Percentiles rank a stretch among this genome's conserved stretches.
phyloP scores from a whole-genome alignment of 1,140 invertebrate genomes.

The Chelonus insularis region DNA sequence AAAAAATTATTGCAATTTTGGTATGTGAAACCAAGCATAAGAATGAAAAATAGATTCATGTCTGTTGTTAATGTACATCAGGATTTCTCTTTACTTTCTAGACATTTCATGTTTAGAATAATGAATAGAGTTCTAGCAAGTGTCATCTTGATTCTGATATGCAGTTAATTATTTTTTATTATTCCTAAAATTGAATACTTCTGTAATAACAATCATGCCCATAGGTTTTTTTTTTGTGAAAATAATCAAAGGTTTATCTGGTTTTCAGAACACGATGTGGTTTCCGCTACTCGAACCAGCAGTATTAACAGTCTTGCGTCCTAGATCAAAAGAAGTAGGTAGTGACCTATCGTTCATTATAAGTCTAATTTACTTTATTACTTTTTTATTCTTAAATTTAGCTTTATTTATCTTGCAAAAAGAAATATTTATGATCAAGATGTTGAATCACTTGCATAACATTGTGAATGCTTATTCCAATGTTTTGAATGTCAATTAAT shows the following conservation, averaged over 20 bases:
- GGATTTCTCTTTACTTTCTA: neutral
- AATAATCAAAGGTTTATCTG: neutral
- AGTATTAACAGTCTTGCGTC: constrained; percentile 2
- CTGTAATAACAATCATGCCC: too few species aligned
- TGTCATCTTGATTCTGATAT: neutral
- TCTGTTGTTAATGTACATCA: neutral
- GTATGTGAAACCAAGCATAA: constrained; percentile 12
- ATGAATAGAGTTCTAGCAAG: constrained; percentile 1
- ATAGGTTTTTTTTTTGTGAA: neutral
- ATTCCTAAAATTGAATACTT: too few species aligned
- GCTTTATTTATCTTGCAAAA: too few species aligned
- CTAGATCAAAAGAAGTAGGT: constrained; percentile 17
- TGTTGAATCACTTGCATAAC: too few species aligned
- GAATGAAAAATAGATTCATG: constrained; percentile 8
- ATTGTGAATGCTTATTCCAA: too few species aligned
- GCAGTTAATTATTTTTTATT: too few species aligned
- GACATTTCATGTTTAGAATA: constrained; percentile 9
- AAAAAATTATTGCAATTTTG: constrained; percentile 6
- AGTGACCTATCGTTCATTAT: neutral
- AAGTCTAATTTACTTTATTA: neutral
- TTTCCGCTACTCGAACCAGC: constrained; percentile 9
- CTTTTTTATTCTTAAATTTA: too few species aligned
- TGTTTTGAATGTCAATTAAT: too few species aligned
- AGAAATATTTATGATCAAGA: too few species aligned
- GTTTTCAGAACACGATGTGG: neutral